Evolutionary conservation across 35 echinoderm and acorn worm species (phyloP).

Genomic region (Holothuria glaberrima): DNA sequence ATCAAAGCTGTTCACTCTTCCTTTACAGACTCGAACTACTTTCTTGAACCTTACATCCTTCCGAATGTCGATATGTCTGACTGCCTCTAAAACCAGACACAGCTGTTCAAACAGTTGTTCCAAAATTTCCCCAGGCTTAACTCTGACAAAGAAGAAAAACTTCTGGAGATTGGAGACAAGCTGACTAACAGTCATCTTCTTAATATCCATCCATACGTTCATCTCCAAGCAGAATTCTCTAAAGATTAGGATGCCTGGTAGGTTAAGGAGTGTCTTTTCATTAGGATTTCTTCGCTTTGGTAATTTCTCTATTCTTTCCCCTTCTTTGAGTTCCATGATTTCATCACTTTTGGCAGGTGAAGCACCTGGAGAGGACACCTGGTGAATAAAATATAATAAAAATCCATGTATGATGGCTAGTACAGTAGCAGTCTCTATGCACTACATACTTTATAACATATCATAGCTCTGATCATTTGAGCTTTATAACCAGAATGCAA

Average conservation of each 20-base stretch:
- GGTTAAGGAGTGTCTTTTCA: conserved; percentile 18
- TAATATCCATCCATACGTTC: conserved; percentile 31
- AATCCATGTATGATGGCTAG: no score
- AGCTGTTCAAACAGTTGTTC: conserved; percentile 49
- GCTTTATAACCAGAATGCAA: no score
- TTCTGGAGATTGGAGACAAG: conserved; percentile 40
- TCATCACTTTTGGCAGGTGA: no score
- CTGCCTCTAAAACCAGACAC: conserved; percentile 12
- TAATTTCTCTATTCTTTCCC: not conserved
- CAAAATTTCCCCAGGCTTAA: conserved; percentile 27
- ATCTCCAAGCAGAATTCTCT: conserved; percentile 38
- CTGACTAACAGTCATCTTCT: conserved; percentile 25
- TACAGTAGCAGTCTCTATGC: no score
- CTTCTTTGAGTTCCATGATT: not conserved
- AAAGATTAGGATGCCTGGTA: conserved; percentile 27
- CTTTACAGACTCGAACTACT: conserved; percentile 22
- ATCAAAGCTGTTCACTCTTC: conserved; percentile 37
- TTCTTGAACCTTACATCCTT: conserved; percentile 41
- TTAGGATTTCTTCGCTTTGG: conserved; percentile 10
- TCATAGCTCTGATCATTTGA: no score
- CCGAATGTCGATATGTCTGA: conserved; percentile 16
- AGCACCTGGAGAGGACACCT: no score
- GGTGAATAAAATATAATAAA: no score
- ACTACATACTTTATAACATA: no score
- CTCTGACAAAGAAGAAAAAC: conserved; percentile 48